Percentiles rank a stretch among this genome's conserved stretches.
Evolutionary conservation across 2,888 invertebrate species (phyloP).

Genomic region (Drosophila peninsularis): DNA sequence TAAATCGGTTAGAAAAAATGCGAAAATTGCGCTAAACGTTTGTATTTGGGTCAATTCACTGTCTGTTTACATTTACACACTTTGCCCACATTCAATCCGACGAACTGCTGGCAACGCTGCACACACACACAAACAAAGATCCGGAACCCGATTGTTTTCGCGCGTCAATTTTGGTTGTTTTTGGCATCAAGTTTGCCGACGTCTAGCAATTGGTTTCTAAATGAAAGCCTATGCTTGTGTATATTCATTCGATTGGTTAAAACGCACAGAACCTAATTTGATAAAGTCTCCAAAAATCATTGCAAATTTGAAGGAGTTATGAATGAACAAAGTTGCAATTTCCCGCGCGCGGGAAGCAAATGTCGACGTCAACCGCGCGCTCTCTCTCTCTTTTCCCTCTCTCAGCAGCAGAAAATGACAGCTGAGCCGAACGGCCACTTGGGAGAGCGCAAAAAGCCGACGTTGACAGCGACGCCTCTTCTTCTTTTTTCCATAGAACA

Average conservation of each 20-base stretch:
- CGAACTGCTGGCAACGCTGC: conserved; percentile 70
- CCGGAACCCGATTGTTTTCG: conserved; percentile 72
- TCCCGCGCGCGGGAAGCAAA: conserved; percentile 83
- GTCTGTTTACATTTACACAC: conserved; percentile 42
- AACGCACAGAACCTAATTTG: conserved; percentile 77
- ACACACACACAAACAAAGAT: conserved; percentile 61
- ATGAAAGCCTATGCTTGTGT: conserved; percentile 54
- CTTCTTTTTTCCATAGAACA: conserved; percentile 32
- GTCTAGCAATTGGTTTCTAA: conserved; percentile 52
- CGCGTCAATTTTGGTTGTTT: conserved; percentile 67
- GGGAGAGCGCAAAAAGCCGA: conserved; percentile 31
- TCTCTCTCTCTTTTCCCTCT: conserved; percentile 5
- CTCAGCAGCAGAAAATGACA: conserved; percentile 48
- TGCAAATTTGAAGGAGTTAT: conserved; percentile 55
- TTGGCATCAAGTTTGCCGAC: conserved; percentile 67
- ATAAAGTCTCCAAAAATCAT: conserved; percentile 62
- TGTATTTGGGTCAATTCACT: conserved; percentile 31
- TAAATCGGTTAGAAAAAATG: background rate
- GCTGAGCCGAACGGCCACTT: conserved; percentile 70
- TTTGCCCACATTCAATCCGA: conserved; percentile 6
- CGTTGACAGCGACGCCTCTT: conserved; percentile 41
- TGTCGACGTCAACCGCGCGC: conserved; percentile 53
- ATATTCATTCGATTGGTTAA: conserved; percentile 50
- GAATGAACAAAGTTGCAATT: conserved; percentile 66
- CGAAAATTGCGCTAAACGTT: background rate